A percentile compares a stretch with the other conserved stretches of the same genome.
These are phyloP conservation scores for Colletes gigas DNA, from an alignment of 1,140 invertebrate species.

Conservation along the genomic window DNA sequence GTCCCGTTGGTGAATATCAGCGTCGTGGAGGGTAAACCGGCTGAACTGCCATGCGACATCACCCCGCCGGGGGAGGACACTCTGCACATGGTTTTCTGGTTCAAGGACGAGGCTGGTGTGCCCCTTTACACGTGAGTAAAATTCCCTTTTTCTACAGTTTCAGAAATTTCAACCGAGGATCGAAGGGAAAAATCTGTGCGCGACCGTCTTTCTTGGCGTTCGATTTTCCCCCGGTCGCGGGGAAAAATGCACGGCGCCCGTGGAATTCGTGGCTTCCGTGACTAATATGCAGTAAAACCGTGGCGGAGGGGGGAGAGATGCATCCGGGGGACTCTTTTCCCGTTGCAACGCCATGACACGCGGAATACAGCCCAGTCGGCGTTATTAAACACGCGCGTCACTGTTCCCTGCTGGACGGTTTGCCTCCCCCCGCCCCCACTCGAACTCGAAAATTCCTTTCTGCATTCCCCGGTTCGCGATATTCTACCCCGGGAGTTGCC, in stretches of 20 bases:
- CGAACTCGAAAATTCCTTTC: slow-evolving; percentile 58
- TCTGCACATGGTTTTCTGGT: slow-evolving; percentile 95
- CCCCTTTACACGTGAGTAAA: slow-evolving; percentile 91
- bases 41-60: slow-evolving; percentile 92
- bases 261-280: slow-evolving; percentile 48
- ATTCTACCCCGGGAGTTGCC: slow-evolving; percentile 14
- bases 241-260: slow-evolving; percentile 30
- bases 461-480: slow-evolving; percentile 37
- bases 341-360: slow-evolving; percentile 34
- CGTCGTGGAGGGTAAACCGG: slow-evolving; percentile 90
- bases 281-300: slow-evolving; percentile 63
- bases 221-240: not conserved
- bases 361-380: slow-evolving; percentile 31
- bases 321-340: slow-evolving; percentile 14
- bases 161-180: too few species aligned
- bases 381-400: slow-evolving; percentile 70
- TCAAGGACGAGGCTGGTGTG: slow-evolving; percentile 91
- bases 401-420: slow-evolving; percentile 12
- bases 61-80: slow-evolving; percentile 89
- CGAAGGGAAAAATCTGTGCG: not conserved
- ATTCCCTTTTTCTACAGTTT: too few species aligned
- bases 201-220: not conserved
- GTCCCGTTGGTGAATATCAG: slow-evolving; percentile 88
- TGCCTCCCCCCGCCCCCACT: slow-evolving; percentile 20
- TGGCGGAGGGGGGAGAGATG: not conserved